These are phyloP conservation scores for Anisognathus igniventris DNA, from an alignment of 2,797 vertebrate genomes.

Conservation along the genomic window DNA sequence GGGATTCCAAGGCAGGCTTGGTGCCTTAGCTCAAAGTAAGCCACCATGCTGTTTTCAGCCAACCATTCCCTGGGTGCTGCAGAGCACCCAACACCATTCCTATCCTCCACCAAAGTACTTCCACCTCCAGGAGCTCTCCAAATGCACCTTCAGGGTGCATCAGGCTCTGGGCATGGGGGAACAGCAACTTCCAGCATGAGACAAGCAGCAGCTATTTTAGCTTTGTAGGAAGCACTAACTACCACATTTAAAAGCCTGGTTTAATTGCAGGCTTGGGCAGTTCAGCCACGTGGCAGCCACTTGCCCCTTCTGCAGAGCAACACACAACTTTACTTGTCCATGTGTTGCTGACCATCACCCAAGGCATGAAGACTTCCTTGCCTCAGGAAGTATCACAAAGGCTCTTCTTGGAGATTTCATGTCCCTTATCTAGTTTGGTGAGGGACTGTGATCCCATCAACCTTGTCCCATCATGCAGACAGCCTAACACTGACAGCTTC, in stretches of 20 bases:
- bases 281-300: not conserved
- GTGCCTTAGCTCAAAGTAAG: not conserved
- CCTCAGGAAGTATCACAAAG: not conserved
- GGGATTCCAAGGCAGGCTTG: not conserved
- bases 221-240: not conserved
- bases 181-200: not conserved
- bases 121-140: not conserved
- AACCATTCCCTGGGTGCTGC: not conserved
- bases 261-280: not conserved
- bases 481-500: not conserved
- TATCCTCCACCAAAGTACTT: not conserved
- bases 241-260: not conserved
- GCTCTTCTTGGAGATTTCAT: not conserved
- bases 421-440: not conserved
- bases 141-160: not conserved
- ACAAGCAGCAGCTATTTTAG: not conserved
- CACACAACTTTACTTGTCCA: rapidly evolving
- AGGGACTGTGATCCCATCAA: not conserved
- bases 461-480: not conserved
- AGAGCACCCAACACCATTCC: not conserved
- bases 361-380: not conserved
- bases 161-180: not conserved
- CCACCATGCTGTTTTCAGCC: not conserved
- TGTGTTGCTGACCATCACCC: not conserved
- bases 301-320: not conserved